phyloP scores from a whole-genome alignment of 2,888 invertebrate species.

The Geophilus truncorum region DNA sequence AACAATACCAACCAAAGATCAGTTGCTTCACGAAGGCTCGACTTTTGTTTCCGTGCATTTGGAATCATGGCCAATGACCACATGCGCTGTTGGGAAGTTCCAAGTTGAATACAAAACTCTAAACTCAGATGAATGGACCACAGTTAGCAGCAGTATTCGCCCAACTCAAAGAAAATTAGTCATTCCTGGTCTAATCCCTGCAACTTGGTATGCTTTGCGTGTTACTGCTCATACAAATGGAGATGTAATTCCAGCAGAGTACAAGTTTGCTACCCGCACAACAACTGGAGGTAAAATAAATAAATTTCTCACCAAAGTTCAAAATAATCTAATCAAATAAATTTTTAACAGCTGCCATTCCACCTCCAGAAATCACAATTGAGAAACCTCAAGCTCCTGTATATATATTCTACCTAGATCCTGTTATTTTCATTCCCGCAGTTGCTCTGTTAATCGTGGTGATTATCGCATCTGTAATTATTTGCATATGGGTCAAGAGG shows the following conservation, averaged over 20 bases:
- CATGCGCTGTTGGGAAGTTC: neutral
- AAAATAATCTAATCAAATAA: too few relatives aligned
- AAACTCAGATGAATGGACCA: neutral
- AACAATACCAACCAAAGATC: neutral
- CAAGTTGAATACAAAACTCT: neutral
- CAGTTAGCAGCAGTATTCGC: neutral
- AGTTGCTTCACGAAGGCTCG: neutral
- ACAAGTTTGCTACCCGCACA: neutral
- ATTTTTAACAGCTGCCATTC: neutral
- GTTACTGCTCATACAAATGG: neutral
- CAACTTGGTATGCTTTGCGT: neutral
- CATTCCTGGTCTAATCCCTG: neutral
- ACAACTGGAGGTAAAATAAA: slow-evolving; percentile 20
- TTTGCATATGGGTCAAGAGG: neutral
- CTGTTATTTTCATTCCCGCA: neutral
- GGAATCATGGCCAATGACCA: neutral
- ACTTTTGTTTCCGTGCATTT: slow-evolving; percentile 6
- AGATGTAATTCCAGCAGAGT: neutral
- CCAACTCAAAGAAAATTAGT: slow-evolving; percentile 10
- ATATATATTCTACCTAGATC: neutral
- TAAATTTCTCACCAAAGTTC: neutral
- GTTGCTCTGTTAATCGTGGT: neutral
- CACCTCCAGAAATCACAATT: neutral
- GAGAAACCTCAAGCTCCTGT: neutral
- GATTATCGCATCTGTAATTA: neutral